A percentile compares a stretch with the other conserved stretches of the same genome.
phyloP scores from a whole-genome alignment of 2,797 vertebrate species.

The Phoxinus dragarum region DNA sequence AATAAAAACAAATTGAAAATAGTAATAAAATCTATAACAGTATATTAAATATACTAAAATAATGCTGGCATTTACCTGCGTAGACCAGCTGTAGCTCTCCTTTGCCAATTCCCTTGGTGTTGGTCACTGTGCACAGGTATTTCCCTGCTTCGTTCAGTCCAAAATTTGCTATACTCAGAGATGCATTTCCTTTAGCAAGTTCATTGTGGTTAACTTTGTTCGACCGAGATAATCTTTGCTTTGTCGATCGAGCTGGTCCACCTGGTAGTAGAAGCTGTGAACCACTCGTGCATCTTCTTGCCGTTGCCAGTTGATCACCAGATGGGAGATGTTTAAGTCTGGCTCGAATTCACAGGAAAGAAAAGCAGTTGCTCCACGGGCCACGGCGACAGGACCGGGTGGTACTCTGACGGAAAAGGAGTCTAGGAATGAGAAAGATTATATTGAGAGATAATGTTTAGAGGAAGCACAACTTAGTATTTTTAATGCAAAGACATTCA shows the following conservation, averaged over 20 bases:
- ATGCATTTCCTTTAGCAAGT: constrained; percentile 60
- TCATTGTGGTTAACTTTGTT: constrained; percentile 37
- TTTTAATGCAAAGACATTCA: not conserved
- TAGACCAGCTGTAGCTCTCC: constrained; percentile 53
- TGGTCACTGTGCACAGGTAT: constrained; percentile 62
- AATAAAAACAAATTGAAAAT: not conserved
- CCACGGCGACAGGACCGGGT: not conserved
- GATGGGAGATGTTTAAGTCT: not conserved
- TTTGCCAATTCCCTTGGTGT: constrained; percentile 16
- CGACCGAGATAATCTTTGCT: constrained; percentile 44
- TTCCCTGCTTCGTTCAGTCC: constrained; percentile 44
- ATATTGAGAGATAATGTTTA: not conserved
- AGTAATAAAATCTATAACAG: not conserved
- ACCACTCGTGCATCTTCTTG: constrained; percentile 41
- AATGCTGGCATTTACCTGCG: constrained; percentile 48
- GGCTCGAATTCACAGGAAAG: constrained; percentile 57
- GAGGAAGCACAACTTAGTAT: not conserved
- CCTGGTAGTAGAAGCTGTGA: constrained; percentile 63
- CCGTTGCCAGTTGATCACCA: constrained; percentile 65
- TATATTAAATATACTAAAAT: not conserved
- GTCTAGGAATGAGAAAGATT: constrained; percentile 30
- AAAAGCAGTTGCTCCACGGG: constrained; percentile 33
- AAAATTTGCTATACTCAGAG: constrained; percentile 51
- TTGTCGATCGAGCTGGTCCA: constrained; percentile 55
- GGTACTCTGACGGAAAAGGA: constrained; percentile 39